Base-by-base conservation (phyloP, 2,113 vertebrate genomes). In the Erinaceus europaeus region DNA sequence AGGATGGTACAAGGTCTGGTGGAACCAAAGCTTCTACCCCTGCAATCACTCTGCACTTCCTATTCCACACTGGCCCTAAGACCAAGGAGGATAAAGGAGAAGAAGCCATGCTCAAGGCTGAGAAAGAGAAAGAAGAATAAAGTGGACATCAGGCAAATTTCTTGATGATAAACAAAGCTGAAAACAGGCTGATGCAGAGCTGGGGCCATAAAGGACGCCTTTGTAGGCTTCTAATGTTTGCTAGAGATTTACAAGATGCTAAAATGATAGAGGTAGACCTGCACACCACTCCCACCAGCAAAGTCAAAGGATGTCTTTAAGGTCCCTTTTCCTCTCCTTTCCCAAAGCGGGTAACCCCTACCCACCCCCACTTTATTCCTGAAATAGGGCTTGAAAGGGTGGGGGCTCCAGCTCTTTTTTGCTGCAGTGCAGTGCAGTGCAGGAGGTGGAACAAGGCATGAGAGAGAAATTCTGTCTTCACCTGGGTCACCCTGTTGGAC, bases 341-440 rank as follows among this genome's bases (percentile, higher is more conserved):
- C 44, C 17, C 25, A 29, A 15, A 5, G 23, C 29, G 20, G 52
- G 4, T 0, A 13, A 36, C 3, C 14, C 74, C 57, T 23, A 59
- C 15, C 15, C n/a, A 3, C 25, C 21, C 50, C 57, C 68, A 42
- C 52, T 42, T 48, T 53, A 5, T 53, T 50, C 50, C 64, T 71
- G 75, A 18, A 17, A n/a, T n/a, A n/a, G 18, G 61, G 38, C 36
- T 67, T 4, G 29, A 44, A 85, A 68, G 67, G 57, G 78, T 82
- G 74, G 61, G 77, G 29, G 59, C 71, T 88, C 36, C 32, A 25
- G 83, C 48, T 23, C 32, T 53, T 77, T n/a, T 90, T 69, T 95
- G 95, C 85, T 92, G 95, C 95, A 95, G 76, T 95, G 95, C 95
- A 21, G n/a, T n/a, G 48, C 48, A 57, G 55, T 57, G 55, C 21